Conservation (phyloP, 1,140 invertebrate species). For the Drosophila melanica region DNA sequence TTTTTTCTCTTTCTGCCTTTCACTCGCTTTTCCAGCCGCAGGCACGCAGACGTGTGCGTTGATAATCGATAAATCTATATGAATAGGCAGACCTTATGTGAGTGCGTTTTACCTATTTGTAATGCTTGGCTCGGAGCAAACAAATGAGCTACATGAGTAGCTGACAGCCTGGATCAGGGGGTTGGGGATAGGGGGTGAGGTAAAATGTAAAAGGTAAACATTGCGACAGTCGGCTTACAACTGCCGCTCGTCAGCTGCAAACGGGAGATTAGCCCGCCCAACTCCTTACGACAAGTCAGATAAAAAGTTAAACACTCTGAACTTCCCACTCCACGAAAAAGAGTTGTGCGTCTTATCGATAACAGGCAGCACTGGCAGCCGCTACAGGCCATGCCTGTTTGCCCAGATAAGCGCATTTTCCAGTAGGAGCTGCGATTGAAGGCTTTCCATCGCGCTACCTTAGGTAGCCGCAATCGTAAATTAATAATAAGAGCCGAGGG, state of each 20-base stretch:
- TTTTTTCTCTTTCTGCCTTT: constrained; percentile 25
- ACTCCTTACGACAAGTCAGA: constrained; percentile 21
- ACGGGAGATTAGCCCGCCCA: constrained; percentile 39
- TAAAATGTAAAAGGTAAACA: constrained; percentile 38
- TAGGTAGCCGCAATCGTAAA: constrained; percentile 49
- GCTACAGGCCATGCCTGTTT: constrained; percentile 36
- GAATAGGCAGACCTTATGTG: constrained; percentile 10
- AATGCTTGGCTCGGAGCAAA: constrained; percentile 58
- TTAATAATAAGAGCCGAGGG: constrained; percentile 22
- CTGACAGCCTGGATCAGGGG: background rate
- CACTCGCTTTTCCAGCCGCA: constrained; percentile 47
- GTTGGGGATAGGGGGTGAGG: background rate
- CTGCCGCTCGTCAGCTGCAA: constrained; percentile 46
- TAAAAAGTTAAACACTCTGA: constrained; percentile 37
- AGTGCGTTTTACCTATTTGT: constrained; percentile 50
- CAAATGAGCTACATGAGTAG: constrained; percentile 37
- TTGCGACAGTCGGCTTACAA: constrained; percentile 63
- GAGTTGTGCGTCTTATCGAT: constrained; percentile 63
- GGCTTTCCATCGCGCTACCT: constrained; percentile 55
- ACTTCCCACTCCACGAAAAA: constrained; percentile 21
- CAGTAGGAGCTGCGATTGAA: constrained; percentile 64
- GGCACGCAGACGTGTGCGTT: constrained; percentile 43
- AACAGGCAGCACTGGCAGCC: constrained; percentile 29
- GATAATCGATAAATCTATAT: constrained; percentile 74
- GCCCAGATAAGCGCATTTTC: constrained; percentile 64